Conservation (phyloP, 2,797 vertebrate species). For the Rhinatrema bivittatum region DNA sequence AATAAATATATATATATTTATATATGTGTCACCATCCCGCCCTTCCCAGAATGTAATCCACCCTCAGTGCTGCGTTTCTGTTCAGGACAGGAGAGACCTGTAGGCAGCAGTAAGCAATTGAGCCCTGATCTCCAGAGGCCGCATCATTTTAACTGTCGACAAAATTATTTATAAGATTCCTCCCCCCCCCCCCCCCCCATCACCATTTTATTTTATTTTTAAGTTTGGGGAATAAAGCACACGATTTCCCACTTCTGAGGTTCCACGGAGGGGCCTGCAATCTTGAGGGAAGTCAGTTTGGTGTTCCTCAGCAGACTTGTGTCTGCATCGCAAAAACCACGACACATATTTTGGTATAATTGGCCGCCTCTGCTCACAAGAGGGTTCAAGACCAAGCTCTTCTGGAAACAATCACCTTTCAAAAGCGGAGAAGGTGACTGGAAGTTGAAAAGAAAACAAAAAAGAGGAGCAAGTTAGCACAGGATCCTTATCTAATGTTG, state of each 20-base stretch:
- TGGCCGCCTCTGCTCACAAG: slow-evolving; percentile 27
- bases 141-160: too few relatives aligned
- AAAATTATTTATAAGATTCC: too few relatives aligned
- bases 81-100: too few relatives aligned
- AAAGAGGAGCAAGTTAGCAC: slow-evolving; percentile 10
- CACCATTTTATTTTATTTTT: too few relatives aligned
- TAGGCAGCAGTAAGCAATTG: too few relatives aligned
- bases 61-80: too few relatives aligned
- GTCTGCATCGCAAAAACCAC: slow-evolving; percentile 35
- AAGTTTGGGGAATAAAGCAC: slow-evolving; percentile 15
- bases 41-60: too few relatives aligned
- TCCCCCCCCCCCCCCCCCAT: too few relatives aligned
- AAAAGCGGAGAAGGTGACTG: slow-evolving; percentile 13
- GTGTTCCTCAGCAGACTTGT: slow-evolving; percentile 13
- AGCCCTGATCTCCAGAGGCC: too few relatives aligned
- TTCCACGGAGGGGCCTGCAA: background rate
- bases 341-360: slow-evolving; percentile 15
- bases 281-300: slow-evolving; percentile 28
- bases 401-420: slow-evolving; percentile 19
- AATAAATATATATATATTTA: too few relatives aligned
- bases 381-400: too few relatives aligned
- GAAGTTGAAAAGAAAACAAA: slow-evolving; percentile 14
- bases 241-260: slow-evolving; percentile 7
- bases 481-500: slow-evolving; percentile 36
- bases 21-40: too few relatives aligned